Conservation (phyloP, 1,140 invertebrate species). For the Pogonognathellus flavescens region DNA sequence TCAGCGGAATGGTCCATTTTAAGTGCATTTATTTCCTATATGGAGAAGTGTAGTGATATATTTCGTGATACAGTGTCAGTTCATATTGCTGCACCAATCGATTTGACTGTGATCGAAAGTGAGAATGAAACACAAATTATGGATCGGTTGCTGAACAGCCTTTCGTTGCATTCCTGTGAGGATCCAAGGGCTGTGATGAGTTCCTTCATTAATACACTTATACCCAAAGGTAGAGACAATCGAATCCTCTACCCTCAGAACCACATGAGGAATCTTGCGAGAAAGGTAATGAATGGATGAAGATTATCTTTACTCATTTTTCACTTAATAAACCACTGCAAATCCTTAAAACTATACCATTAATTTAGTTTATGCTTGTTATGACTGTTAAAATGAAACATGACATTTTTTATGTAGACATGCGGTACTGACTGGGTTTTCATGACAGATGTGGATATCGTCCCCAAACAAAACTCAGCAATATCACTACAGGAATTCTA, state of each 20-base stretch:
- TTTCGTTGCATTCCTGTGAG: constrained; percentile 55
- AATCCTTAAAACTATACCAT: background rate
- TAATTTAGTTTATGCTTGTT: background rate
- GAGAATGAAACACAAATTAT: constrained; percentile 48
- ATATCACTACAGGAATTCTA: constrained; percentile 78
- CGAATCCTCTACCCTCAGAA: constrained; percentile 83
- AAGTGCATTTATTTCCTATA: constrained; percentile 57
- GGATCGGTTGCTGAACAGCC: constrained; percentile 11
- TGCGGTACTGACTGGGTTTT: constrained; percentile 78
- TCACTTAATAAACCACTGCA: too few relatives aligned
- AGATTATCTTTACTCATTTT: background rate
- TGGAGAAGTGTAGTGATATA: constrained; percentile 60
- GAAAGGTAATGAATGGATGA: constrained; percentile 72
- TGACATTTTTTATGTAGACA: constrained; percentile 35
- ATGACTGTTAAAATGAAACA: background rate
- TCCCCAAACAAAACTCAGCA: constrained; percentile 80
- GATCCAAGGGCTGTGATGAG: constrained; percentile 58
- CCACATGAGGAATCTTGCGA: constrained; percentile 85
- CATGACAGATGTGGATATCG: constrained; percentile 87
- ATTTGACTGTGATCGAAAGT: constrained; percentile 50
- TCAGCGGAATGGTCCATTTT: constrained; percentile 57
- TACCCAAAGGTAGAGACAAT: constrained; percentile 57
- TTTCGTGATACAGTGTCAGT: constrained; percentile 64
- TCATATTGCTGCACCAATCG: constrained; percentile 62
- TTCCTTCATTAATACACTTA: constrained; percentile 52